A percentile compares a stretch with the other conserved stretches of the same genome.
phyloP scores from a whole-genome alignment of 2,888 invertebrate genomes.

The Sphaerophoria taeniata region DNA sequence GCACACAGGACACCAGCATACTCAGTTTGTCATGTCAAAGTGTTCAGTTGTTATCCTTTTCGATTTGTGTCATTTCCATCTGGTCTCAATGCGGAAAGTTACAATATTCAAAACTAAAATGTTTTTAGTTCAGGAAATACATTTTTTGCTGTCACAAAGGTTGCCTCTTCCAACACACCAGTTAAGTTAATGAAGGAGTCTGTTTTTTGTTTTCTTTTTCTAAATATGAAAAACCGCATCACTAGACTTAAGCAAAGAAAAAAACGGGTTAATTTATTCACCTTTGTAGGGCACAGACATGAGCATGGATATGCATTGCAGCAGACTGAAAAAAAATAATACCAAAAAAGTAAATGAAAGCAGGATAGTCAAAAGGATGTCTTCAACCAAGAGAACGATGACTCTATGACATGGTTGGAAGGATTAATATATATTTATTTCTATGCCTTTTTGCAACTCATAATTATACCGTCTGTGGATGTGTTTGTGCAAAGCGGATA shows the following conservation, averaged over 20 bases:
- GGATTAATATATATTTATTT: conserved; percentile 27
- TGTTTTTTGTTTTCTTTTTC: background rate
- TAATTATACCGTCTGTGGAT: conserved; percentile 33
- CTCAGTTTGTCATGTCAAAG: conserved; percentile 36
- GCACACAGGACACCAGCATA: conserved; percentile 30
- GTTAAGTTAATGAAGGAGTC: conserved; percentile 34
- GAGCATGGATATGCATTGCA: conserved; percentile 39
- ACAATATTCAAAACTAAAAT: conserved; percentile 21
- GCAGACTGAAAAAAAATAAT: conserved; percentile 22
- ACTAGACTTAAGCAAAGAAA: background rate
- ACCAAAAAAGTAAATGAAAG: conserved; percentile 24
- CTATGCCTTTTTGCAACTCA: conserved; percentile 37
- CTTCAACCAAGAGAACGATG: conserved; percentile 17
- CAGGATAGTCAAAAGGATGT: conserved; percentile 38
- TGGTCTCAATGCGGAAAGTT: background rate
- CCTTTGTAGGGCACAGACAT: conserved; percentile 58
- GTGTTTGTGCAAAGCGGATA: background rate
- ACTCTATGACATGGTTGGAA: conserved; percentile 26
- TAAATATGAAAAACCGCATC: conserved; percentile 16
- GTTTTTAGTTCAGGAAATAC: conserved; percentile 11
- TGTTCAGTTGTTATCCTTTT: conserved; percentile 8
- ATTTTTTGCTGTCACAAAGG: conserved; percentile 13
- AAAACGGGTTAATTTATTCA: conserved; percentile 27
- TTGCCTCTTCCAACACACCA: background rate
- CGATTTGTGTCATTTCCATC: conserved; percentile 4